Percentiles rank a stretch among this genome's conserved stretches.
phyloP scores from a whole-genome alignment of 2,113 vertebrate genomes.

The Epinephelus cyanopodus region DNA sequence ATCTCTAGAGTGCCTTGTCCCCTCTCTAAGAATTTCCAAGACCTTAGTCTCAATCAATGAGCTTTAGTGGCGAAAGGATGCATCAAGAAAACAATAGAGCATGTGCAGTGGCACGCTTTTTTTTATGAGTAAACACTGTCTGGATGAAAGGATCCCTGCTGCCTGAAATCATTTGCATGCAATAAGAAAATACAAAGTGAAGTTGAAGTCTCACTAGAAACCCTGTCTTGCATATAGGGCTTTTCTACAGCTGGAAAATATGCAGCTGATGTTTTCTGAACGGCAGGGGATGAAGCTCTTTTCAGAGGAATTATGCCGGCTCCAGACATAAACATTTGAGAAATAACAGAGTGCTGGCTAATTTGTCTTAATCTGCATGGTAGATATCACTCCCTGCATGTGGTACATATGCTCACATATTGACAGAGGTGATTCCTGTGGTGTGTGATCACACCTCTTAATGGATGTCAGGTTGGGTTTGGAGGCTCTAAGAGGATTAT shows the following conservation, averaged over 20 bases:
- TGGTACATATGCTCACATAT: constrained; percentile 10
- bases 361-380: constrained; percentile 28
- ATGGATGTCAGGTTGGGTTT: constrained; percentile 30
- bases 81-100: constrained; percentile 29
- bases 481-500: constrained; percentile 19
- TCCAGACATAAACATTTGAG: background rate
- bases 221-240: background rate
- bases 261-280: background rate
- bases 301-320: constrained; percentile 9
- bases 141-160: constrained; percentile 32
- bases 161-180: constrained; percentile 43
- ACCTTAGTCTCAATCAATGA: constrained; percentile 44
- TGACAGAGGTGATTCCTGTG: constrained; percentile 10
- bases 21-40: constrained; percentile 33
- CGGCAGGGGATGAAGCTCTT: background rate
- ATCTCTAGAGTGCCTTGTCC: constrained; percentile 39
- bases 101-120: constrained; percentile 1
- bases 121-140: constrained; percentile 32
- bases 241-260: constrained; percentile 15
- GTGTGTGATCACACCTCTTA: constrained; percentile 22
- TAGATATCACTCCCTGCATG: constrained; percentile 13
- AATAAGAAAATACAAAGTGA: constrained; percentile 25
- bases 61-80: constrained; percentile 11
- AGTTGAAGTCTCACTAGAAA: constrained; percentile 24
- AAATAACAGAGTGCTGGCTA: constrained; percentile 11